These are phyloP conservation scores for Acleris laterana DNA, from an alignment of 2,888 invertebrate species.

Conservation along the genomic window DNA sequence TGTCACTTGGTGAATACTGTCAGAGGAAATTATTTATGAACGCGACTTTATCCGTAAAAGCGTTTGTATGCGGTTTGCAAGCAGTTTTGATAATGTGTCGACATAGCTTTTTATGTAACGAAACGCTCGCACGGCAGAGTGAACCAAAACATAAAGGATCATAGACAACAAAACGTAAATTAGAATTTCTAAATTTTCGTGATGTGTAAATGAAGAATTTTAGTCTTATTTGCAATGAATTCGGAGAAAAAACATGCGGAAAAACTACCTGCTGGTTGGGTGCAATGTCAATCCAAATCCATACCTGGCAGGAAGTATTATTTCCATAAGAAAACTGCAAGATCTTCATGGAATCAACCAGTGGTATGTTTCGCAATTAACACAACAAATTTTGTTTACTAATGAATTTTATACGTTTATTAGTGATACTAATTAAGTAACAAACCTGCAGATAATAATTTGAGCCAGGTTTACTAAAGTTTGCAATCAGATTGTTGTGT, in stretches of 20 bases:
- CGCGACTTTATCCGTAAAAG: slow-evolving; percentile 19
- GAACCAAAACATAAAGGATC: slow-evolving; percentile 46
- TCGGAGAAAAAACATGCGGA: slow-evolving; percentile 59
- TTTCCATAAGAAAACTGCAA: slow-evolving; percentile 77
- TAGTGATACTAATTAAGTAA: not conserved
- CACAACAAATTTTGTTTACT: slow-evolving; percentile 36
- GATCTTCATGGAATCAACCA: slow-evolving; percentile 77
- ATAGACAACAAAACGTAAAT: slow-evolving; percentile 49
- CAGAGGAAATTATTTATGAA: slow-evolving; percentile 12
- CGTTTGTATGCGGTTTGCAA: slow-evolving; percentile 1
- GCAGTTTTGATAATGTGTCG: slow-evolving; percentile 5
- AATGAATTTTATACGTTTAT: slow-evolving; percentile 13
- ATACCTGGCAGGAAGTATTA: slow-evolving; percentile 75
- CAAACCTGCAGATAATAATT: not conserved
- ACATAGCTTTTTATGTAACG: slow-evolving; percentile 19
- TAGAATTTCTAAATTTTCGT: slow-evolving; percentile 55
- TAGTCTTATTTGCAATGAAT: slow-evolving; percentile 62
- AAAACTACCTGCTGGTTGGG: slow-evolving; percentile 80
- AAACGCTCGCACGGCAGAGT: slow-evolving; percentile 18
- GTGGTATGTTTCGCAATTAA: slow-evolving; percentile 67
- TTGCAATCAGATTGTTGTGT: slow-evolving; percentile 13
- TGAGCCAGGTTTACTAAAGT: slow-evolving; percentile 7
- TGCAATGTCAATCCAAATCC: slow-evolving; percentile 73
- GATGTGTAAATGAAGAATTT: slow-evolving; percentile 52
- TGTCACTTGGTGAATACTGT: not conserved